phyloP scores from a whole-genome alignment of 2,888 invertebrate species.

The Tillus elongatus region DNA sequence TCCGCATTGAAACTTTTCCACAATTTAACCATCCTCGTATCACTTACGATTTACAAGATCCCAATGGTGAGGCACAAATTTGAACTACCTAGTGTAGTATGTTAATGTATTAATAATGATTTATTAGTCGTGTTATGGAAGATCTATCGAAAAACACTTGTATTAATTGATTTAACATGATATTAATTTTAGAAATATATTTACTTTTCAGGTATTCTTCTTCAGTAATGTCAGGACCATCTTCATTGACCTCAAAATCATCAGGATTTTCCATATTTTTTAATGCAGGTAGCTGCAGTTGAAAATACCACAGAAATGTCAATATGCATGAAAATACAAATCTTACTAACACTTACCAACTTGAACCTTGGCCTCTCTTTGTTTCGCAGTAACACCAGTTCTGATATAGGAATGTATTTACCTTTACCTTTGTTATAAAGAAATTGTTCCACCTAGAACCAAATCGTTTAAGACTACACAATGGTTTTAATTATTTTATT shows the following conservation, averaged over 20 bases:
- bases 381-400: conserved; percentile 78
- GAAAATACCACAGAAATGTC: background rate
- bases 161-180: too few species aligned
- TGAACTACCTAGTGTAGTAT: too few species aligned
- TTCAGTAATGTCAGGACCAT: conserved; percentile 54
- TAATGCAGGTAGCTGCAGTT: conserved; percentile 58
- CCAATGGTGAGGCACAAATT: too few species aligned
- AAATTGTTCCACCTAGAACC: conserved; percentile 68
- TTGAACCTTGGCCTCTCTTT: conserved; percentile 75
- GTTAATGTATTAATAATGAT: too few species aligned
- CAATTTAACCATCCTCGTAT: too few species aligned
- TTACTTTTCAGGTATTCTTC: conserved; percentile 43
- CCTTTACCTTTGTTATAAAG: conserved; percentile 91
- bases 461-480: too few species aligned
- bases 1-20: too few species aligned
- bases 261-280: conserved; percentile 76
- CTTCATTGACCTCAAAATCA: conserved; percentile 73
- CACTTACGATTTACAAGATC: too few species aligned
- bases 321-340: background rate
- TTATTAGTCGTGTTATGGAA: too few species aligned
- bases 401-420: conserved; percentile 80
- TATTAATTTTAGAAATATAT: background rate
- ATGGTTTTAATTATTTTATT: too few species aligned
- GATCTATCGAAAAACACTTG: too few species aligned
- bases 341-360: conserved; percentile 46